These are phyloP conservation scores for Eremobia ochroleuca DNA, from an alignment of 2,888 invertebrate genomes.

Conservation along the genomic window DNA sequence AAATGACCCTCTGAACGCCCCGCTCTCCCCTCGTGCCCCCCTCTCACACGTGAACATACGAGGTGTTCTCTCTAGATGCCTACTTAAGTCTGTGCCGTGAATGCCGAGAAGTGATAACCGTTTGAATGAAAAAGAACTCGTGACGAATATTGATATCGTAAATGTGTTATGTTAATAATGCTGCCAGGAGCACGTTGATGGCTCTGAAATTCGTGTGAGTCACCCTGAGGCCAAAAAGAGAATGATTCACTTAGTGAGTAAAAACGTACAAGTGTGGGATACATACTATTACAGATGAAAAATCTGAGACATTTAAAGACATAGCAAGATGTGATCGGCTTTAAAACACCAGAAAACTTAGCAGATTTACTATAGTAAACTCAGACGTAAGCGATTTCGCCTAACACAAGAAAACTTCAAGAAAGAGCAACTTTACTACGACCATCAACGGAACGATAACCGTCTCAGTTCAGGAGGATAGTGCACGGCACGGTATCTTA, in stretches of 20 bases:
- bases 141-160: conserved; percentile 80
- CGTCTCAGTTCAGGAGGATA: conserved; percentile 47
- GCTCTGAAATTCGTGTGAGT: conserved; percentile 53
- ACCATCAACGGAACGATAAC: conserved; percentile 17
- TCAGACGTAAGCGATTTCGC: neutral
- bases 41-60: conserved; percentile 89
- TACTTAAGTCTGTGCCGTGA: conserved; percentile 82
- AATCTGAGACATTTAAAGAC: neutral
- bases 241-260: conserved; percentile 46
- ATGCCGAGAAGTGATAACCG: conserved; percentile 85
- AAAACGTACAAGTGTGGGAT: neutral
- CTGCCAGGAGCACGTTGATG: conserved; percentile 60
- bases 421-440: conserved; percentile 23
- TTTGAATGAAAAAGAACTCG: conserved; percentile 81
- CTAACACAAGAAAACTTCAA: neutral
- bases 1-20: conserved; percentile 89
- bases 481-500: conserved; percentile 67
- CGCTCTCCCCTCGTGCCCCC: conserved; percentile 68
- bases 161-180: conserved; percentile 69
- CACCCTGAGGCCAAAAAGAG: conserved; percentile 41
- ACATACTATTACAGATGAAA: neutral
- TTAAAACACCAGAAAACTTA: neutral
- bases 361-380: neutral
- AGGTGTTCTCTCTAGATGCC: conserved; percentile 85
- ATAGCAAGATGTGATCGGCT: neutral